These are phyloP conservation scores for Drosophila eohydei DNA, from an alignment of 2,888 invertebrate species.

Conservation along the genomic window DNA sequence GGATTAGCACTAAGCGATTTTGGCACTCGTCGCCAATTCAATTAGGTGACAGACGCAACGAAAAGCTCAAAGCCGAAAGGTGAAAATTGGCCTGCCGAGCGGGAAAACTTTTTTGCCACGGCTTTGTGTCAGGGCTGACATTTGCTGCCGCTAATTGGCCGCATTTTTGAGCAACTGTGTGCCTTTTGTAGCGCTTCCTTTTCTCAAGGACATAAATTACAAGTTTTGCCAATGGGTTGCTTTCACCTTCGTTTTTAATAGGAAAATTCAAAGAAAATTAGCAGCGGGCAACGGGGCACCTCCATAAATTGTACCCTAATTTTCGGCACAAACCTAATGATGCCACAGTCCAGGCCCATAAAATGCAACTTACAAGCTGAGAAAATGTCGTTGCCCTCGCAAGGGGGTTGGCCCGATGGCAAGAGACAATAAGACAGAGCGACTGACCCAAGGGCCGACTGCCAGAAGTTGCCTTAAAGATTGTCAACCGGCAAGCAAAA, in stretches of 20 bases:
- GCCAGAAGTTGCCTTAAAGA: constrained; percentile 25
- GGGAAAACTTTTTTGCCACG: constrained; percentile 18
- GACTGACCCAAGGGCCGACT: constrained; percentile 59
- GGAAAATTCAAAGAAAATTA: constrained; percentile 74
- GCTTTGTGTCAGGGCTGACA: constrained; percentile 32
- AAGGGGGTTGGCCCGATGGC: constrained; percentile 35
- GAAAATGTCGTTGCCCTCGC: constrained; percentile 60
- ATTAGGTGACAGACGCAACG: constrained; percentile 67
- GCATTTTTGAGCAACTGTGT: constrained; percentile 41
- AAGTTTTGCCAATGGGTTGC: constrained; percentile 62
- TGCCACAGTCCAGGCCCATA: constrained; percentile 75
- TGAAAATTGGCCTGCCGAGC: constrained; percentile 52
- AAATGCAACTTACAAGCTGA: constrained; percentile 78
- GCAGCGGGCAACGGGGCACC: constrained; percentile 57
- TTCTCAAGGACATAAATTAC: constrained; percentile 77
- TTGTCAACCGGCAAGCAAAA: constrained; percentile 37
- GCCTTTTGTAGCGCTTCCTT: constrained; percentile 35
- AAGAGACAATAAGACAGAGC: constrained; percentile 45
- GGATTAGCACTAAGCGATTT: constrained; percentile 83
- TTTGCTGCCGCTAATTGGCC: constrained; percentile 78
- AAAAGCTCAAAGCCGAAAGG: constrained; percentile 45
- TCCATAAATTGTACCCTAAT: constrained; percentile 76
- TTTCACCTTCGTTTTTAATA: constrained; percentile 46
- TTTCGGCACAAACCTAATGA: constrained; percentile 68
- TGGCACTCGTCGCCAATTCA: constrained; percentile 81